phyloP scores from a whole-genome alignment of 2,113 vertebrate species.

The Regulus satrapa region DNA sequence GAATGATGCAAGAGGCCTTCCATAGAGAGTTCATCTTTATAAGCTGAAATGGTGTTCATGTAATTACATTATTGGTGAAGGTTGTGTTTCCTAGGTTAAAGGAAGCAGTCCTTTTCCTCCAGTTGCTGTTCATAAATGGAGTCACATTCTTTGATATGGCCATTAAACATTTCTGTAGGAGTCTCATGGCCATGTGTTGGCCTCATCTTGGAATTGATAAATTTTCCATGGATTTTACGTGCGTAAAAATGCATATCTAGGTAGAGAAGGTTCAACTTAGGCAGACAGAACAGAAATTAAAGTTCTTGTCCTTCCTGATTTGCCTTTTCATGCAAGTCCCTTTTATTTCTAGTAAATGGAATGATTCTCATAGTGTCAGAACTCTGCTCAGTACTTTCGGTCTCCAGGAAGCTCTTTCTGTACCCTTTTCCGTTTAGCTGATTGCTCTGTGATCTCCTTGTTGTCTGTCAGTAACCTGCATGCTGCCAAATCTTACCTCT shows the following conservation, averaged over 20 bases:
- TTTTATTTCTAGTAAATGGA: not conserved
- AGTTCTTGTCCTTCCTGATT: not conserved
- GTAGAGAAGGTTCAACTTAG: not conserved
- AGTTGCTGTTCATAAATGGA: not conserved
- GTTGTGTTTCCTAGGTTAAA: not conserved
- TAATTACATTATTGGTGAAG: not conserved
- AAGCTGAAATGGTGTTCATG: not conserved
- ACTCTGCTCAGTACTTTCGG: not conserved
- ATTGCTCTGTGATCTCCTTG: not conserved
- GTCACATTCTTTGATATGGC: fast-evolving
- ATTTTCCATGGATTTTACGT: not conserved
- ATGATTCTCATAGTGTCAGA: not conserved
- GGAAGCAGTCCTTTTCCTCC: not conserved
- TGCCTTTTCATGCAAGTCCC: not conserved
- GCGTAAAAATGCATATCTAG: not conserved
- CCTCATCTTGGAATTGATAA: not conserved
- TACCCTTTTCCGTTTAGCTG: not conserved
- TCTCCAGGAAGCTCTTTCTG: not conserved
- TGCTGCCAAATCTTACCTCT: not conserved
- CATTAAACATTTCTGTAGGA: not conserved
- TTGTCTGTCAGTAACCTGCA: not conserved
- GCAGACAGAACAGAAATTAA: not conserved
- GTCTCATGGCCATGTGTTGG: not conserved
- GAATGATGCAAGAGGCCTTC: not conserved
- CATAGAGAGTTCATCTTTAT: not conserved